Base-by-base conservation (phyloP, 2,113 vertebrate genomes). In the Alectura lathami region DNA sequence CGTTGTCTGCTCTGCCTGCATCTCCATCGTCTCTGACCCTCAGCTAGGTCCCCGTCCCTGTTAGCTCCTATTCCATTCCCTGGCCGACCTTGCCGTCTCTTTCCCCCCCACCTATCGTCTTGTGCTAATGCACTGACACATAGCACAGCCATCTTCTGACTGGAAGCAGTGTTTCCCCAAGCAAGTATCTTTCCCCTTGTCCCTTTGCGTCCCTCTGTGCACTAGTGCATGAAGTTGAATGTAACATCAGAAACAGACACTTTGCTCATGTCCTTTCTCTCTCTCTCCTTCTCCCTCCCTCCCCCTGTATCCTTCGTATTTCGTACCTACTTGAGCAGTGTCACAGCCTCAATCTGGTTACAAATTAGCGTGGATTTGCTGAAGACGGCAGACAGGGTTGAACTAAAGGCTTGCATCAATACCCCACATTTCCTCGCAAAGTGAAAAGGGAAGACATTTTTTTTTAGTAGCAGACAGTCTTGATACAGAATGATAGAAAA, bases 401-500 rank as follows among this genome's bases (percentile, higher is more conserved):
- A 95, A 81, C 86, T 90, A 91, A 86, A 94, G 42, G 17, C 60
- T 90, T 13, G 1, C 68, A 86, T 62, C 70, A 57, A 36, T 66
- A 38, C 30, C 29, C 23, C 45, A 51, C 29, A 42, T 38, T n/a
- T 66, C 32, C 48, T 79, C 23, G 7, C 60, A 83, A 94, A 90
- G 79, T 51, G 75, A 78, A 93, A 83, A 91, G 74, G 51, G 76
- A 93, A 90, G 45, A 32, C 30, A 42, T 72, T 75, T 64, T 57
- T 47, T 90, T 88, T 87, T 17, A 30, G 45, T n/a, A 40, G 64
- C 42, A 88, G 32, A 51, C 76, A 86, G 87, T 34, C 36, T 40
- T 70, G 64, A 70, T 88, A 76, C 18, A 51, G 73, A 74, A 69
- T 62, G 64, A 94, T 91, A 68, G 93, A 88, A 76, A 80, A 75